Conservation (phyloP, 2,888 invertebrate species). For the Cataglyphis rosenhaueri region DNA sequence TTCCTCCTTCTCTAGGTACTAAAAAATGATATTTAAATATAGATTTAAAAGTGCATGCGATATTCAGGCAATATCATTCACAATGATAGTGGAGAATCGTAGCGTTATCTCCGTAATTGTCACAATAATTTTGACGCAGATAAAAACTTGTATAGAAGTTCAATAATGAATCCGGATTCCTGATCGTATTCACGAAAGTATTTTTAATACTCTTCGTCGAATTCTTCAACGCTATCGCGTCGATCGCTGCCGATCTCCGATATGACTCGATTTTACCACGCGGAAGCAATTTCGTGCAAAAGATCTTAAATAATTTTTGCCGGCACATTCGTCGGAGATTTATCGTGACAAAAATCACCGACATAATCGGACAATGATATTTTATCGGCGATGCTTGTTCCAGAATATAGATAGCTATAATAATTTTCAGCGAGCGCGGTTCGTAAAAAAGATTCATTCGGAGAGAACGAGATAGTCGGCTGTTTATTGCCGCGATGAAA, state of each 20-base stretch:
- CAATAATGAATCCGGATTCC: slow-evolving; percentile 31
- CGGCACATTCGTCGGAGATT: neutral
- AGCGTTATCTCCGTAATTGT: slow-evolving; percentile 1
- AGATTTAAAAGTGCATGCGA: slow-evolving; percentile 15
- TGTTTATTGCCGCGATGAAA: slow-evolving; percentile 47
- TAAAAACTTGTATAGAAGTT: slow-evolving; percentile 20
- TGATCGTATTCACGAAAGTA: slow-evolving; percentile 17
- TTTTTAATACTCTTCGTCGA: slow-evolving; percentile 39
- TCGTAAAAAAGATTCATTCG: slow-evolving; percentile 6
- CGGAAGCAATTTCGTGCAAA: slow-evolving; percentile 13
- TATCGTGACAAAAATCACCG: slow-evolving; percentile 17
- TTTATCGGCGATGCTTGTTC: neutral
- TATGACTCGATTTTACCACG: slow-evolving; percentile 25
- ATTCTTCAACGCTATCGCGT: slow-evolving; percentile 11
- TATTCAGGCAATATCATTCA: slow-evolving; percentile 35
- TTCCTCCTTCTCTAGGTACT: neutral
- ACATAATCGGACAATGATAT: slow-evolving; percentile 11
- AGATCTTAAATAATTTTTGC: slow-evolving; percentile 40
- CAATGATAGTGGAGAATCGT: neutral
- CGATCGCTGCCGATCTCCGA: slow-evolving; percentile 1
- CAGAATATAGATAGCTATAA: neutral
- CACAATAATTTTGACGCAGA: neutral
- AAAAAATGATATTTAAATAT: slow-evolving; percentile 3
- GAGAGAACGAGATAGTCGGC: neutral
- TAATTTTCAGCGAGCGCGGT: neutral